A percentile compares a stretch with the other conserved stretches of the same genome.
Evolutionary conservation across 2,888 invertebrate genomes (phyloP).

Genomic region (Apamea monoglypha): DNA sequence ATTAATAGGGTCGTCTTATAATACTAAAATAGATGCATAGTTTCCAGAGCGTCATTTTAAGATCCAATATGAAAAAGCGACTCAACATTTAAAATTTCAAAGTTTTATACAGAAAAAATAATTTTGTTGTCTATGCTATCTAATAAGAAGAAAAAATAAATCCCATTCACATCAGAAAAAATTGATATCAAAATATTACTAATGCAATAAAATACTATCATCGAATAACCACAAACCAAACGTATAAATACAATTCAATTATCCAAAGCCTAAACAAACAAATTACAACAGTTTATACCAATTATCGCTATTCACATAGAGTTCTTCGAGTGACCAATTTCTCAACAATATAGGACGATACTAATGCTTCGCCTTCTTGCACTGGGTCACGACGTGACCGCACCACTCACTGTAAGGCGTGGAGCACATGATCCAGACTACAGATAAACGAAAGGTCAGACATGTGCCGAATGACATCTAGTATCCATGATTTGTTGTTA

Average conservation of each 20-base stretch:
- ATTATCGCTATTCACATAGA: conserved; percentile 38
- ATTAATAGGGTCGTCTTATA: neutral
- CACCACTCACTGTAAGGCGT: conserved; percentile 62
- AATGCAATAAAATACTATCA: neutral
- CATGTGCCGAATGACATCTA: conserved; percentile 55
- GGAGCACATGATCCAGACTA: conserved; percentile 63
- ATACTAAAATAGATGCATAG: too few species aligned
- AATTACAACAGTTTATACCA: conserved; percentile 1
- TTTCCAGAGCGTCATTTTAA: neutral
- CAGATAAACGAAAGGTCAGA: conserved; percentile 63
- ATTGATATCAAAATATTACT: too few species aligned
- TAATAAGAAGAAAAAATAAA: neutral
- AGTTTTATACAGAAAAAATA: neutral
- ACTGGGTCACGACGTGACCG: conserved; percentile 62
- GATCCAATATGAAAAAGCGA: neutral
- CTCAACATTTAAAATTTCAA: neutral
- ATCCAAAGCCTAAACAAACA: neutral
- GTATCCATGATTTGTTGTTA: conserved; percentile 24
- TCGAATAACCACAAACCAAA: neutral
- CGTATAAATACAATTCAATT: neutral
- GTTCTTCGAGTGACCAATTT: conserved; percentile 57
- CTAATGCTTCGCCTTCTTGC: conserved; percentile 32
- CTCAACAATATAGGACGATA: conserved; percentile 57
- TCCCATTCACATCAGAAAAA: neutral
- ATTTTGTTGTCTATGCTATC: too few species aligned